Conservation (phyloP, 2,797 vertebrate species). For the Gallinago solitaria region DNA sequence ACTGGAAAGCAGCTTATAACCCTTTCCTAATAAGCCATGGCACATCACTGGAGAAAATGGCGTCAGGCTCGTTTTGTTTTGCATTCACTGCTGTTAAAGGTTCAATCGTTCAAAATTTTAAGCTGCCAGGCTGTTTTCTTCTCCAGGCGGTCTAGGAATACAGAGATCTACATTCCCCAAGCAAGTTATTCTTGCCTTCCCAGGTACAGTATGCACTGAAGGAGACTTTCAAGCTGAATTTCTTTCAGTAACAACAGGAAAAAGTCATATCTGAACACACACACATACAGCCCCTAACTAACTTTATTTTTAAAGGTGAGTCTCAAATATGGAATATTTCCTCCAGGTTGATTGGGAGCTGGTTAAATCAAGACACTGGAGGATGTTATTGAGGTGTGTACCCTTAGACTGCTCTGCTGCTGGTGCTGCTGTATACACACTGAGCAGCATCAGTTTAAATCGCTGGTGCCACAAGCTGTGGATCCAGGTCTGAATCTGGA, state of each 20-base stretch:
- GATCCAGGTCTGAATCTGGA: neutral
- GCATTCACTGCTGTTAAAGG: constrained; percentile 49
- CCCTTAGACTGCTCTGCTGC: neutral
- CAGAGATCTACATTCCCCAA: neutral
- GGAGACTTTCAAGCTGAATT: constrained; percentile 2
- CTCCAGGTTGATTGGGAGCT: neutral
- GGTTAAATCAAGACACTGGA: neutral
- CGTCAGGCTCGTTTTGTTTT: constrained; percentile 57
- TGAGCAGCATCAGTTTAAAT: neutral
- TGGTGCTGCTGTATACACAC: neutral
- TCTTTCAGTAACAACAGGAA: neutral
- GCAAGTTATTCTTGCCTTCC: neutral
- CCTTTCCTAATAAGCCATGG: constrained; percentile 70
- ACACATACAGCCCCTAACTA: neutral
- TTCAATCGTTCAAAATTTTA: constrained; percentile 30
- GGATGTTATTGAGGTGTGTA: neutral
- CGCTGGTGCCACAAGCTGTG: neutral
- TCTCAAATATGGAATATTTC: neutral
- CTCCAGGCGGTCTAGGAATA: neutral
- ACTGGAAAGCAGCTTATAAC: constrained; percentile 70
- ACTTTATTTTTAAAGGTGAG: neutral
- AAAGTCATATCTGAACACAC: neutral
- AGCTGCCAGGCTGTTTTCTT: neutral
- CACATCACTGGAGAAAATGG: constrained; percentile 61
- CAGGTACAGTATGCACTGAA: neutral